Base-by-base conservation (phyloP, 2,113 vertebrate genomes). In the Dipodomys merriami region DNA sequence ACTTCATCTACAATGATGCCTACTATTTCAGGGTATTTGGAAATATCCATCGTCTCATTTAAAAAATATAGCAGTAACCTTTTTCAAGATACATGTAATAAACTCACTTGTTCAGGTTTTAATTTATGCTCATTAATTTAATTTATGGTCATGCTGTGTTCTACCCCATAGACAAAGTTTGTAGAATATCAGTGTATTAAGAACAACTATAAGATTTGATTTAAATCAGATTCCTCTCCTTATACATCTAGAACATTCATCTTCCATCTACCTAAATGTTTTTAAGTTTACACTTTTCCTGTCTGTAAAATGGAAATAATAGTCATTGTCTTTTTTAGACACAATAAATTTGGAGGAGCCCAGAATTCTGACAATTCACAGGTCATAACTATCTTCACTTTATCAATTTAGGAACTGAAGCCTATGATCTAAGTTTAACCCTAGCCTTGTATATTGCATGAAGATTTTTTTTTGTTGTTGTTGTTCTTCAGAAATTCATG, bases 151-250 rank as follows among this genome's bases (percentile, higher is more conserved):
- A 8, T 81, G 18, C 27, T 71, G 27, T 64, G 10, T 71, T 62
- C 33, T 60, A 68, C 0, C 16, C 7, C 11, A 68, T 12, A n/a
- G 33, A 71, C 30, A 76, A 10, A 15, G 16, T 71, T 90, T 30
- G 4, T 39, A 35, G 4, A 11, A 83, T 0, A 57, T 10, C 33
- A 53, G 39, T 30, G 87, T 78, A 82, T 0, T 74, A 64, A 13
- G 67, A 83, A 22, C 9, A 19, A 35, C 9, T 20, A 8, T 7
- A 91, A 44, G 35, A 30, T 22, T 33, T 19, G 35, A n/a, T 46
- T 94, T 94, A 57, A 76, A 60, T 5, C 46, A 49, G 93, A 79
- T 87, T 65, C 20, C n/a, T 68, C 27, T 86, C 74, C 33, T 39
- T 13, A 46, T 2, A 69, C 1, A 74, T 69, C 1, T 16, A 62